Base-by-base conservation (phyloP, 2,797 vertebrate genomes). In the Poecilia picta region DNA sequence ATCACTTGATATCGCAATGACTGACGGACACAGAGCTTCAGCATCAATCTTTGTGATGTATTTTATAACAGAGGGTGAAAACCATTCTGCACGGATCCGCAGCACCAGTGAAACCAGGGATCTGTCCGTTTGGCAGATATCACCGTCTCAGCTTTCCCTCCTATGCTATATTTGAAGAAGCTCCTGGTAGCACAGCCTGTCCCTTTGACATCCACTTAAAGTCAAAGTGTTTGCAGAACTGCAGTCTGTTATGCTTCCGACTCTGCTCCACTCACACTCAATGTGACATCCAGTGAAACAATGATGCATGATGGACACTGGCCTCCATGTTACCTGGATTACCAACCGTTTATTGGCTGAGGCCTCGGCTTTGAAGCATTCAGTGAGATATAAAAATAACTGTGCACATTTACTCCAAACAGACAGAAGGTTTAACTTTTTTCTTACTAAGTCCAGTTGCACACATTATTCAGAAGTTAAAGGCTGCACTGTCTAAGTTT, bases 141-240 rank as follows among this genome's bases (percentile, higher is more conserved):
- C 49, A 16, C 10, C 13, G n/a, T 77, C 84, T 84, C 83, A 18
- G 75, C 78, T 83, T 88, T 86, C 81, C 41, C 31, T 49, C 46
- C 41, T 72, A 66, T 77, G 28, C 79, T 70, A 75, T 91, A 81
- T 83, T 88, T 89, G 74, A 81, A 68, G 74, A 77, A 62, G 77
- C 86, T 77, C 78, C 73, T 71, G 1, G 62, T 77, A 81, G 81
- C 75, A 73, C 81, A 87, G 79, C 45, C 79, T 53, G 81, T 90
- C 82, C 82, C 79, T 85, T 78, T 86, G 89, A 89, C 86, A 89
- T 89, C 85, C 85, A 72, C 85, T 85, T 81, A 85, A 82, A 66
- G 73, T 78, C 79, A 77, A 66, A 51, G 72, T 83, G 81, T 91
- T 90, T 88, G 82, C 86, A 82, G 86, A 88, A 81, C 78, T 78